phyloP scores from a whole-genome alignment of 2,888 invertebrate species.

The Aphodius granarius region DNA sequence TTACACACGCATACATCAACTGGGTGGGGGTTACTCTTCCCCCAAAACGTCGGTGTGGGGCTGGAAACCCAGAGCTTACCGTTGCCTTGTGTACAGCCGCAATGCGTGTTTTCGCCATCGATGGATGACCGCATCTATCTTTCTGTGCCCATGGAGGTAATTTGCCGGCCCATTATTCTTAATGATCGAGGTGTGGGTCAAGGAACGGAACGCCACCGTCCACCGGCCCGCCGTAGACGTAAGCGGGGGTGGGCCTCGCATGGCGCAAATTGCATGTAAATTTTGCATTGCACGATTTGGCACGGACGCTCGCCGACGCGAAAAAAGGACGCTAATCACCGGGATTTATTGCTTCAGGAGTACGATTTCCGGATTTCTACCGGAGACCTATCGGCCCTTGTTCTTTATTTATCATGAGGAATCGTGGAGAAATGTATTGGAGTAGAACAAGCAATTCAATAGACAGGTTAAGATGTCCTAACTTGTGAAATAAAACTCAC shows the following conservation, averaged over 20 bases:
- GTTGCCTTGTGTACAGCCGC: constrained; percentile 18
- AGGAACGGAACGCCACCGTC: neutral
- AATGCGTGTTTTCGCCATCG: constrained; percentile 38
- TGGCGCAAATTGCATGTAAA: constrained; percentile 22
- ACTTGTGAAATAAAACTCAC: too few species aligned
- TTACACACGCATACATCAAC: neutral
- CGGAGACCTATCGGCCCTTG: neutral
- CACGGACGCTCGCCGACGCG: neutral
- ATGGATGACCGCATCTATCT: constrained; percentile 42
- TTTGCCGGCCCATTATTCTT: constrained; percentile 38
- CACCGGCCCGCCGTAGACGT: too few species aligned
- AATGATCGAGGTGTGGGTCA: constrained; percentile 15
- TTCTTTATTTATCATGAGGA: neutral
- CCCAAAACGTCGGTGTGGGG: constrained; percentile 19
- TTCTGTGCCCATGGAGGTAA: constrained; percentile 36
- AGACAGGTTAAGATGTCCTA: too few species aligned
- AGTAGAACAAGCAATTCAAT: neutral
- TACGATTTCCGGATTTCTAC: neutral
- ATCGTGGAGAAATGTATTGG: neutral
- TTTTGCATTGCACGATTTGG: constrained; percentile 20
- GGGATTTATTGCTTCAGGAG: neutral
- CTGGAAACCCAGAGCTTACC: constrained; percentile 20
- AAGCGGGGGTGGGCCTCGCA: neutral
- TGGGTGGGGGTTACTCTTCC: neutral
- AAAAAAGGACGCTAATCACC: neutral